Conservation (phyloP, 2,797 vertebrate genomes). For the Urocyon cinereoargenteus region DNA sequence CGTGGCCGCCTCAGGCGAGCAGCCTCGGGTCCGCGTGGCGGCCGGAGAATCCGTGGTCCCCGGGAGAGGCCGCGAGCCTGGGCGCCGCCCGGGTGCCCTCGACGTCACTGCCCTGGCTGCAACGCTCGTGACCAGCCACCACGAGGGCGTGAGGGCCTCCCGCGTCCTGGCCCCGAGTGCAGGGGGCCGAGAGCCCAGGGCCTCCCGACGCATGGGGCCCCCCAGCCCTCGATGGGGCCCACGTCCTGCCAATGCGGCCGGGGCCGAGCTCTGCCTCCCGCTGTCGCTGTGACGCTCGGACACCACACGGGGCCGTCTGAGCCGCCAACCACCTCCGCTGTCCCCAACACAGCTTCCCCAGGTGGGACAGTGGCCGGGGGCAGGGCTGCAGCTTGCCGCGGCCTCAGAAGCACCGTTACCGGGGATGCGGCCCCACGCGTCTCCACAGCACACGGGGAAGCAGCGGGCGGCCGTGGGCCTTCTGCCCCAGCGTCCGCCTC, state of each 20-base stretch:
- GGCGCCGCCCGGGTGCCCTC: background rate
- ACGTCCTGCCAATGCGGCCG: fast-evolving
- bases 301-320: fast-evolving
- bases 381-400: too few relatives aligned
- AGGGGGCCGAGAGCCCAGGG: too few relatives aligned
- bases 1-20: background rate
- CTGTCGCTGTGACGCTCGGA: fast-evolving
- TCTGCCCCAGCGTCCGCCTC: background rate
- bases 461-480: fast-evolving
- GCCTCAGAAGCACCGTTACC: too few relatives aligned
- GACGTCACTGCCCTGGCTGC: too few relatives aligned
- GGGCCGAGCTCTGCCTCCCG: background rate
- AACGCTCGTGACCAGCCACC: too few relatives aligned
- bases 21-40: fast-evolving
- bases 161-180: too few relatives aligned
- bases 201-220: too few relatives aligned
- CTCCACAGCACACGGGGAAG: fast-evolving
- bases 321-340: fast-evolving
- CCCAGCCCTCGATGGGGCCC: background rate
- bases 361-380: too few relatives aligned
- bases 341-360: background rate
- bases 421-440: too few relatives aligned
- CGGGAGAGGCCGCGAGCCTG: background rate
- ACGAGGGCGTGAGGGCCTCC: too few relatives aligned
- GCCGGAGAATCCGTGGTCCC: background rate